These are phyloP conservation scores for Luperina nickerlii DNA, from an alignment of 2,888 invertebrate species.

Conservation along the genomic window DNA sequence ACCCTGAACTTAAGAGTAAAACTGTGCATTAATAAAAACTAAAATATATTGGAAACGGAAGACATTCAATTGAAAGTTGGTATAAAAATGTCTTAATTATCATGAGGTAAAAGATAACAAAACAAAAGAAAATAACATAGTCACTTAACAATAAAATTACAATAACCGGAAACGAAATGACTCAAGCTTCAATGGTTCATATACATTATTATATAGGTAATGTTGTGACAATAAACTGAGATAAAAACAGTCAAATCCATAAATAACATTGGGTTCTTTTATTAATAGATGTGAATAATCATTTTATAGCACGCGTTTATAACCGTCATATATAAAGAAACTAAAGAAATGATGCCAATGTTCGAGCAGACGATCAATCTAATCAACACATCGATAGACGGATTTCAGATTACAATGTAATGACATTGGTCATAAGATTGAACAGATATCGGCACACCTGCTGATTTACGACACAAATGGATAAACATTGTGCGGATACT, in stretches of 20 bases:
- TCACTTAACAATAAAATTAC: slow-evolving; percentile 15
- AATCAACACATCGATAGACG: slow-evolving; percentile 19
- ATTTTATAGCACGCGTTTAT: neutral
- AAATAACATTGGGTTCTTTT: neutral
- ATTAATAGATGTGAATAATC: slow-evolving; percentile 2
- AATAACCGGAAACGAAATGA: slow-evolving; percentile 16
- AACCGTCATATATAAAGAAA: neutral
- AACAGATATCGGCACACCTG: neutral
- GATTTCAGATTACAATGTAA: slow-evolving; percentile 30
- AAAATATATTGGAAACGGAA: neutral
- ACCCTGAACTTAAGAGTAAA: neutral
- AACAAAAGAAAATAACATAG: neutral
- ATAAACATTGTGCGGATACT: neutral
- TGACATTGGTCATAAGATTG: slow-evolving; percentile 11
- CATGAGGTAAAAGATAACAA: neutral
- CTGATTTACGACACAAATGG: neutral
- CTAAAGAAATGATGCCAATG: neutral
- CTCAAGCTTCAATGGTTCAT: slow-evolving; percentile 36
- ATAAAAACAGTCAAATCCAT: slow-evolving; percentile 1
- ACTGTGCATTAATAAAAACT: neutral
- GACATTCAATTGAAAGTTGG: neutral
- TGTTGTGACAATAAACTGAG: slow-evolving; percentile 7
- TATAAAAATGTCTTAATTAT: neutral
- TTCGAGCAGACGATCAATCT: slow-evolving; percentile 10
- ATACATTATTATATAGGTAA: neutral